Percentiles rank a stretch among this genome's conserved stretches.
phyloP scores from a whole-genome alignment of 2,797 vertebrate genomes.

The Astyanax mexicanus region DNA sequence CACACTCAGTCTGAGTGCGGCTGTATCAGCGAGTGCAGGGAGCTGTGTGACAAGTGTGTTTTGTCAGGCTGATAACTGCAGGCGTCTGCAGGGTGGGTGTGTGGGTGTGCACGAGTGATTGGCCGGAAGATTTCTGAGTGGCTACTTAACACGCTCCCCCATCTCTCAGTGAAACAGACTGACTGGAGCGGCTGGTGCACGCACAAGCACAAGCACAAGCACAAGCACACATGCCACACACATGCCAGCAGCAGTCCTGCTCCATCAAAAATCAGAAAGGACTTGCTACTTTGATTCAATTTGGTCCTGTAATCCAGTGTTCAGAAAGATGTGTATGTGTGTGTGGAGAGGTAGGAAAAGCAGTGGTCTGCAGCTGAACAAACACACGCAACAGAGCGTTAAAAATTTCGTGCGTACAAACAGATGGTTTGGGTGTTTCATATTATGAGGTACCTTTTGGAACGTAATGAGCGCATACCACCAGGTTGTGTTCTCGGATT shows the following conservation, averaged over 20 bases:
- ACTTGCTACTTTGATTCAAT: conserved; percentile 29
- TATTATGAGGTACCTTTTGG: conserved; percentile 38
- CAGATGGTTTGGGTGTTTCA: conserved; percentile 46
- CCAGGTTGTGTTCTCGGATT: conserved; percentile 17
- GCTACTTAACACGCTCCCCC: conserved; percentile 24
- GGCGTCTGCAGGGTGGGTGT: conserved; percentile 27
- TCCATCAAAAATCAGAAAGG: conserved; percentile 17
- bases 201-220: conserved; percentile 4
- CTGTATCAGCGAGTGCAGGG: conserved; percentile 24
- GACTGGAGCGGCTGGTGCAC: conserved; percentile 19
- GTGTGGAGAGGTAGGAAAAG: conserved; percentile 30
- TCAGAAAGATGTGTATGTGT: conserved; percentile 6
- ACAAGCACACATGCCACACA: neutral
- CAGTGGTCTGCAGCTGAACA: conserved; percentile 50
- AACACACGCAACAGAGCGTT: conserved; percentile 32
- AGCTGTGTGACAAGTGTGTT: conserved; percentile 43
- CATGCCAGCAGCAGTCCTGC: neutral
- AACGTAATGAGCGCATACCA: conserved; percentile 24
- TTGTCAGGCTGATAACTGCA: conserved; percentile 41
- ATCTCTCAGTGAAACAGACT: conserved; percentile 8
- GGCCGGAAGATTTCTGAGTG: conserved; percentile 37
- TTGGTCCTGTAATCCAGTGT: conserved; percentile 33
- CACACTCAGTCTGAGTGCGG: conserved; percentile 16
- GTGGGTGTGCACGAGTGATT: conserved; percentile 29
- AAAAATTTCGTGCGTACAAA: conserved; percentile 23